Base-by-base conservation (phyloP, 2,797 vertebrate species). In the Paramormyrops hopkinsi region DNA sequence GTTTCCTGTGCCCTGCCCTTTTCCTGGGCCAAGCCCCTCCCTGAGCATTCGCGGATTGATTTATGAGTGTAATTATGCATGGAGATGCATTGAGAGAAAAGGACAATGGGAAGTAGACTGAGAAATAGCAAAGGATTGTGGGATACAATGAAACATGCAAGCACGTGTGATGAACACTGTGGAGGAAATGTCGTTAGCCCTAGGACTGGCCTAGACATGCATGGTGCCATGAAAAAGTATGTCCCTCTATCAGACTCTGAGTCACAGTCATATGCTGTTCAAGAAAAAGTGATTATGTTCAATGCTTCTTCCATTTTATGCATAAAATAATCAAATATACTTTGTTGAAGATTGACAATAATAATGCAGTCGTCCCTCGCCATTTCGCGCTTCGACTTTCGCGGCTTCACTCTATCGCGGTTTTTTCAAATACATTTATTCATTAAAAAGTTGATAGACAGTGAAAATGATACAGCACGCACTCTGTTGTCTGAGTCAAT, bases 51-150 rank as follows among this genome's bases (percentile, higher is more conserved):
- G 6, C 2, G 0, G 56, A 54, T 22, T 89, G 89, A 89, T 89
- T 89, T 89, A 89, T 88, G 89, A 29, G 51, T 89, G 51, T 62
- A 89, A 89, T 89, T 88, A 88, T 62, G 19, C 54, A 73, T 48
- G n/a, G 54, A 83, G 73, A 82, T 46, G 69, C 65, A 17, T 62
- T 22, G 9, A 51, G 69, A 79, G 51, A 62, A 44, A 79, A n/a
- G 17, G 82, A 84, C 44, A 62, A 51, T 33, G 54, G 44, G 79
- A 19, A 25, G 69, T 37, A 46, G 76, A 41, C 53, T 44, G 41
- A 56, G 53, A 22, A 56, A 44, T n/a, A n/a, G 41, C n/a, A 56
- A 37, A 29, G 4, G 19, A 56, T 65, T 44, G 19, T 84, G 59
- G 37, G 79, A 59, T 84, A 59, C 41, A 65, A 29, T 46, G 17